Evolutionary conservation across 2,797 vertebrate genomes (phyloP).

Genomic region (Acrocephalus scirpaceus): DNA sequence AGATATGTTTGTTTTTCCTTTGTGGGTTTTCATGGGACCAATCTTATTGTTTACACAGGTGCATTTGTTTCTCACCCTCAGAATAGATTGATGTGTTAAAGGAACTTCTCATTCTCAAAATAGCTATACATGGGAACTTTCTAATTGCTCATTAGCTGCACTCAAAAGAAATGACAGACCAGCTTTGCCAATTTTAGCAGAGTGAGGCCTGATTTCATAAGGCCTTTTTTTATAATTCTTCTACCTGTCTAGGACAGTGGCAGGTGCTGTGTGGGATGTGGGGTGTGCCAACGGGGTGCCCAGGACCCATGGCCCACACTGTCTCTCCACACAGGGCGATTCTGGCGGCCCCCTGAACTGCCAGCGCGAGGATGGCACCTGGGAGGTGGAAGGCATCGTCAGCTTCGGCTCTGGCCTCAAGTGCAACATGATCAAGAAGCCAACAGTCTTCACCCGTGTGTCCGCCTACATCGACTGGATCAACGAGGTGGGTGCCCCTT

Average conservation of each 20-base stretch:
- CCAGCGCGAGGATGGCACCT: not conserved
- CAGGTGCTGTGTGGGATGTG: not conserved
- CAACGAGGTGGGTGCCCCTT: conserved; percentile 33
- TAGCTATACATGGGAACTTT: not conserved
- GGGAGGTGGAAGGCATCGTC: conserved; percentile 65
- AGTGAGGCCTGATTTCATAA: not conserved
- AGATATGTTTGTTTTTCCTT: not conserved
- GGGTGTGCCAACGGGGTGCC: too few relatives aligned
- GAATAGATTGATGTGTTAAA: not conserved
- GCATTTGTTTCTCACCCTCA: not conserved
- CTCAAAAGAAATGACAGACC: not conserved
- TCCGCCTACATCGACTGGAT: conserved; percentile 68
- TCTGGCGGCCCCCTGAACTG: conserved; percentile 73
- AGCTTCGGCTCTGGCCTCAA: conserved; percentile 62
- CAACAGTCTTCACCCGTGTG: conserved; percentile 70
- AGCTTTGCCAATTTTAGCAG: not conserved
- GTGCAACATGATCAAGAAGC: conserved; percentile 70
- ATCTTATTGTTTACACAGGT: not conserved
- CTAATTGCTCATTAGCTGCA: not conserved
- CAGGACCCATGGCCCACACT: accelerated
- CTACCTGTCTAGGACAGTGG: not conserved
- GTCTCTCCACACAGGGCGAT: conserved; percentile 51
- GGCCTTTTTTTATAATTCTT: not conserved
- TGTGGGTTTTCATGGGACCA: not conserved
- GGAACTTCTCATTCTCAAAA: not conserved